phyloP scores from a whole-genome alignment of 2,113 vertebrate genomes.

The Carassius gibelio region DNA sequence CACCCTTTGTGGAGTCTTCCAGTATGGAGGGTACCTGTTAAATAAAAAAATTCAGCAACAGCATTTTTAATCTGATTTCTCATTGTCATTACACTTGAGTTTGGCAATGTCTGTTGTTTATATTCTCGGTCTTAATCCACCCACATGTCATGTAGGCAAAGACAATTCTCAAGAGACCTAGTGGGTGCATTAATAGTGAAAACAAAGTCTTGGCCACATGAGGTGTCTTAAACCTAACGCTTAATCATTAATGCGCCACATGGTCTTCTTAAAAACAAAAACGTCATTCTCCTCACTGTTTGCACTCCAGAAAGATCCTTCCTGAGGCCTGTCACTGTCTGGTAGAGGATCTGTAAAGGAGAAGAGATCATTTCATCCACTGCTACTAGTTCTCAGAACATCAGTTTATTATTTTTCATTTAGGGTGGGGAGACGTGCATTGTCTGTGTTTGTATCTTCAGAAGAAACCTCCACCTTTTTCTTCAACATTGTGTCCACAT shows the following conservation, averaged over 20 bases:
- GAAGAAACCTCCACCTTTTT: conserved; percentile 79
- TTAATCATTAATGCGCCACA: conserved; percentile 8
- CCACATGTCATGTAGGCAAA: conserved; percentile 24
- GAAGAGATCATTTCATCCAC: conserved; percentile 30
- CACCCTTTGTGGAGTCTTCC: conserved; percentile 67
- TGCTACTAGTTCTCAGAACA: background rate
- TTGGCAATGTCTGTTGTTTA: conserved; percentile 9
- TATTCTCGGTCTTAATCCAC: conserved; percentile 25
- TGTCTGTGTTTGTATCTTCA: conserved; percentile 79
- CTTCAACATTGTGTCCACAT: conserved; percentile 82
- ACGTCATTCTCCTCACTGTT: conserved; percentile 72
- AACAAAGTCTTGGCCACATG: conserved; percentile 21
- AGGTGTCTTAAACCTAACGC: conserved; percentile 5
- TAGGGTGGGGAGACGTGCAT: conserved; percentile 70
- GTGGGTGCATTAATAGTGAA: conserved; percentile 4
- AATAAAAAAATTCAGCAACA: background rate
- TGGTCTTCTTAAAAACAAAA: background rate
- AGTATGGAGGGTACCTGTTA: conserved; percentile 89
- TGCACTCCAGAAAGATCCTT: conserved; percentile 95
- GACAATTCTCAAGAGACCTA: background rate
- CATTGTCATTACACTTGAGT: background rate
- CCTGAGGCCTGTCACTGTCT: conserved; percentile 91
- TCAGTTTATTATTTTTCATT: background rate
- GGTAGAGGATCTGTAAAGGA: conserved; percentile 86
- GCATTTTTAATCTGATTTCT: background rate